These are phyloP conservation scores for Folsomia candida DNA, from an alignment of 2,888 invertebrate genomes.

Conservation along the genomic window DNA sequence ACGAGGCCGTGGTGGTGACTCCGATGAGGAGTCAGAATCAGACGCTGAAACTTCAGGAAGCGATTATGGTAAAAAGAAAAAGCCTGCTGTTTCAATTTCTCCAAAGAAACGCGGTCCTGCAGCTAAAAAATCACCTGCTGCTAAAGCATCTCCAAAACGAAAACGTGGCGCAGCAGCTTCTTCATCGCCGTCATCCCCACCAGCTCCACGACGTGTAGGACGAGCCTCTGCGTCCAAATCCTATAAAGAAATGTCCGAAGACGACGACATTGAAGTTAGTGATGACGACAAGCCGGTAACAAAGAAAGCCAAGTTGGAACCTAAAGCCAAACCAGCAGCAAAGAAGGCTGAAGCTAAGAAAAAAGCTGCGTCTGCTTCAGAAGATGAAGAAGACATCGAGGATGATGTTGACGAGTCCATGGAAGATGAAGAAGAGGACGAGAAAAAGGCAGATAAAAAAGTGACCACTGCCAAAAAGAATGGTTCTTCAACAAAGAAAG, in stretches of 20 bases:
- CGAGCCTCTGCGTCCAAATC: constrained; percentile 31
- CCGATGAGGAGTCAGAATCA: constrained; percentile 34
- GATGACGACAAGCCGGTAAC: constrained; percentile 27
- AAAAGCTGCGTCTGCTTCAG: constrained; percentile 20
- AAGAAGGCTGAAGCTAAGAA: constrained; percentile 28
- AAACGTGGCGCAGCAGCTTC: constrained; percentile 16
- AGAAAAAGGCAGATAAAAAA: constrained; percentile 11
- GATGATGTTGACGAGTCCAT: constrained; percentile 9
- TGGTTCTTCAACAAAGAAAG: too few relatives aligned
- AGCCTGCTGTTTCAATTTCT: constrained; percentile 6
- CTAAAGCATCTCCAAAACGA: constrained; percentile 6
- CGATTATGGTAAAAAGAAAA: constrained; percentile 47
- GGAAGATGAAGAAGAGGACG: constrained; percentile 32
- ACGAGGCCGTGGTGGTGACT: constrained; percentile 31
- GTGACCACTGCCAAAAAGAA: constrained; percentile 14
- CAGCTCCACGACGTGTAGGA: not conserved
- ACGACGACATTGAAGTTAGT: constrained; percentile 26
- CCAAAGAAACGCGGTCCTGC: constrained; percentile 26
- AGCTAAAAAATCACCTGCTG: not conserved
- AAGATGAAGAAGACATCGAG: constrained; percentile 32
- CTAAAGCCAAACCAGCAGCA: constrained; percentile 28
- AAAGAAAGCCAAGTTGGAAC: constrained; percentile 17
- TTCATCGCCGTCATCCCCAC: not conserved
- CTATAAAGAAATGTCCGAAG: constrained; percentile 41
- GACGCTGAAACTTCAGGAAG: constrained; percentile 46